These are phyloP conservation scores for Sericinus montela DNA, from an alignment of 2,888 invertebrate genomes.

Conservation along the genomic window DNA sequence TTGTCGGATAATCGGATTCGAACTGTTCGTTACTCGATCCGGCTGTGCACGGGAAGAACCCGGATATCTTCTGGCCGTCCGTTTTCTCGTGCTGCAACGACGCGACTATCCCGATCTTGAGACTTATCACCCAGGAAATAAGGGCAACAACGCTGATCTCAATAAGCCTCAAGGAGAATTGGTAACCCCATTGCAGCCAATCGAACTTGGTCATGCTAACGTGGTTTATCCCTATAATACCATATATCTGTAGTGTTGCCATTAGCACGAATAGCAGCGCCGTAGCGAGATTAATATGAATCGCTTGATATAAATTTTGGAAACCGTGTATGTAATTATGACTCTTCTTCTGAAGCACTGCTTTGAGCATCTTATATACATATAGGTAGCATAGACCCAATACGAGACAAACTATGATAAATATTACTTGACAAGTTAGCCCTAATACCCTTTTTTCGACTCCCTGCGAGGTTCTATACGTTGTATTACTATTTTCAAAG, in stretches of 20 bases:
- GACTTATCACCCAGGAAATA: constrained; percentile 91
- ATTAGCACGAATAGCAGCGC: constrained; percentile 90
- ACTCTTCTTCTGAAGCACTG: constrained; percentile 86
- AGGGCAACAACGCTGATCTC: constrained; percentile 93
- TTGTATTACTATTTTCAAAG: constrained; percentile 81
- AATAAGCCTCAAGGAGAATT: constrained; percentile 89
- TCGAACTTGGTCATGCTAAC: constrained; percentile 83
- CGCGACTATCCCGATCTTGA: constrained; percentile 77
- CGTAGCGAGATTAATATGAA: constrained; percentile 93
- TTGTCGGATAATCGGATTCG: constrained; percentile 90
- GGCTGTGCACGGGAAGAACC: constrained; percentile 89
- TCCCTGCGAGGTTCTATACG: constrained; percentile 63
- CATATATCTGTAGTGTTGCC: constrained; percentile 91
- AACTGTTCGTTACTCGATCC: constrained; percentile 92
- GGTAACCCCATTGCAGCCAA: constrained; percentile 96
- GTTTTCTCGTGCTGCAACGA: constrained; percentile 86
- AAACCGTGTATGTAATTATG: constrained; percentile 89
- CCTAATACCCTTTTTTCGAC: constrained; percentile 82
- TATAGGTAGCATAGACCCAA: constrained; percentile 92
- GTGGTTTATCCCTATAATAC: constrained; percentile 75
- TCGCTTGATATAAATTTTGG: constrained; percentile 90
- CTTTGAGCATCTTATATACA: constrained; percentile 87
- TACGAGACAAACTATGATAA: constrained; percentile 90
- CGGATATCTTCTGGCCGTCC: constrained; percentile 82
- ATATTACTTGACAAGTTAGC: constrained; percentile 90